Base-by-base conservation (phyloP, 2,888 invertebrate species). In the Phyllotreta striolata region DNA sequence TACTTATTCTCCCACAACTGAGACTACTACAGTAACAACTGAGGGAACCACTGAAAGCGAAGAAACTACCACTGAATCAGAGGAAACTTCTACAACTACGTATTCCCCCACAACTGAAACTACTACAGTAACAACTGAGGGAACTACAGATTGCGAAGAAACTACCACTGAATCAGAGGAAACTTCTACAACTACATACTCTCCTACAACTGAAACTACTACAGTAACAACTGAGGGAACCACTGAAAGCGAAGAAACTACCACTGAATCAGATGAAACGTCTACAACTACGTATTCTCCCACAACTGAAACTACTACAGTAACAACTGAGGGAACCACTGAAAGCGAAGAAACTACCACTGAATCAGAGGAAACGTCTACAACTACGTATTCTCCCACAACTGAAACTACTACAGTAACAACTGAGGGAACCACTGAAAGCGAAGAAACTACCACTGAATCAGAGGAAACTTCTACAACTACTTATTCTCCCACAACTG, bases 231-330 rank as follows among this genome's bases (percentile, higher is more conserved):
- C 34, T n/a, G 51, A 51, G 51, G n/a, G n/a, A n/a, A n/a, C n/a
- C n/a, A 41, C 9, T 6, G 10, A 6, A 41, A 41, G 1, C 41
- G 39, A 39, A 8, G 39, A 39, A 41, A 41, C 41, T 9, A 41
- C 41, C 9, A 41, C 41, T 5, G 7, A n/a, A 1, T n/a, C 12
- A 13, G 0, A 46, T 0, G n/a, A 3, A 46, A 7, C 35, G 1
- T 12, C 10, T 9, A 47, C 55, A 39, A 4, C 39, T 52, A 34
- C 51, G 1, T 1, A 14, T 1, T 34, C 51, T 8, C 1, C 35
- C n/a, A 9, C 35, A 14, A 10, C 35, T 13, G 46, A 47, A 40
- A 55, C 55, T 3, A 52, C 59, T 7, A 37, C 61, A 3, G n/a
- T 14, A 34, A 6, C 12, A 3, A 41, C 40, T 10, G n/a, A n/a